A percentile compares a stretch with the other conserved stretches of the same genome.
Conservation (phyloP, 2,113 vertebrate species). For the Gobio gobio region DNA sequence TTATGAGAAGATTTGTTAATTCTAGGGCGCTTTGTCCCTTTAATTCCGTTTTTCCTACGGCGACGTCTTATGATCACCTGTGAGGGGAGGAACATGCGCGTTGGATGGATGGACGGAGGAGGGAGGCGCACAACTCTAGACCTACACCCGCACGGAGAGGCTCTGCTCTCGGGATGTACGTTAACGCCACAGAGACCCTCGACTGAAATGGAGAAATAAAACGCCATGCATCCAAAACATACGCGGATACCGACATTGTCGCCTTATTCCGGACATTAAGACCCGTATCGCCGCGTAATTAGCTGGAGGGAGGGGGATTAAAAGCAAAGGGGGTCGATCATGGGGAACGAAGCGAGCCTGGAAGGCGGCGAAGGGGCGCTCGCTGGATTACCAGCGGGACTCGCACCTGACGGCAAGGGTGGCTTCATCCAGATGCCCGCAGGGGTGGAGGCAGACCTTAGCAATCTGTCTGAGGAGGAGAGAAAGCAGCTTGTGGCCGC, state of each 20-base stretch:
- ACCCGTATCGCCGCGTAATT: conserved; percentile 38
- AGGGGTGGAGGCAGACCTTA: conserved; percentile 86
- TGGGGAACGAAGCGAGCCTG: conserved; percentile 97
- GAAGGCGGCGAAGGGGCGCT: conserved; percentile 86
- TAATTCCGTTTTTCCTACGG: conserved; percentile 67
- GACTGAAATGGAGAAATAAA: conserved; percentile 60
- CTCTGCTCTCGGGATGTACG: conserved; percentile 69
- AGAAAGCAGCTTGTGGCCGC: conserved; percentile 89
- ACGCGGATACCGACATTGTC: conserved; percentile 53
- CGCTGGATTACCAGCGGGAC: conserved; percentile 83
- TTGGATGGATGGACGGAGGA: conserved; percentile 42
- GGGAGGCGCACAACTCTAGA: conserved; percentile 50
- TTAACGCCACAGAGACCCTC: conserved; percentile 60
- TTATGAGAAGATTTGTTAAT: conserved; percentile 34
- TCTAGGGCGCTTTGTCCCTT: conserved; percentile 62
- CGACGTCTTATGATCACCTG: conserved; percentile 74
- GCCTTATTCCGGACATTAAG: conserved; percentile 63
- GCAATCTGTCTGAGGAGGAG: conserved; percentile 90
- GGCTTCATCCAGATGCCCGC: conserved; percentile 79
- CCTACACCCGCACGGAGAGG: conserved; percentile 61
- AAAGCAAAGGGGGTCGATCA: conserved; percentile 76
- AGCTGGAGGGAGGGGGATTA: conserved; percentile 53
- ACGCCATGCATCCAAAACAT: conserved; percentile 62
- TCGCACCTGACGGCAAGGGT: conserved; percentile 81
- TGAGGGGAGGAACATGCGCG: conserved; percentile 80